Evolutionary conservation across 2,113 vertebrate species (phyloP).

Genomic region (Plecotus auritus): DNA sequence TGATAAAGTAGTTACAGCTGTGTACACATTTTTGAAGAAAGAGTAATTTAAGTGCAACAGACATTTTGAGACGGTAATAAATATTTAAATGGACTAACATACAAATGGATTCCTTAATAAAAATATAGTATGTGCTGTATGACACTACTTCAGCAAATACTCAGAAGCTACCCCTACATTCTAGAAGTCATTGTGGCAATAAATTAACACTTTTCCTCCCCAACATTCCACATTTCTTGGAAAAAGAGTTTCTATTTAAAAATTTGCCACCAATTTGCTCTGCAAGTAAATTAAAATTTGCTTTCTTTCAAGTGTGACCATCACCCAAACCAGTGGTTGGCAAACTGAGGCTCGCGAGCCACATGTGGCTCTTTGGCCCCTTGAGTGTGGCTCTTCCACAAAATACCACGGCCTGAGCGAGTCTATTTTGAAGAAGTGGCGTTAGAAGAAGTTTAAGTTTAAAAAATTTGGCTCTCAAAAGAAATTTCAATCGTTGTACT

Average conservation of each 20-base stretch:
- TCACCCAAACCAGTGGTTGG: too few species aligned
- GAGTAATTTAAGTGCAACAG: background rate
- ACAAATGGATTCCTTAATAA: constrained; percentile 10
- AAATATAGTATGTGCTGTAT: background rate
- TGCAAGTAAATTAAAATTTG: background rate
- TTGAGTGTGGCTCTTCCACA: too few species aligned
- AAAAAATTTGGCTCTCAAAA: too few species aligned
- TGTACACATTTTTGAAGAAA: background rate
- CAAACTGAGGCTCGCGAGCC: too few species aligned
- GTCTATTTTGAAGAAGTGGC: too few species aligned
- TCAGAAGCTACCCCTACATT: background rate
- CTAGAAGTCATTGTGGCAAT: background rate
- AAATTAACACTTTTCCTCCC: background rate
- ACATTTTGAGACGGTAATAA: background rate
- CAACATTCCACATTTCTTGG: background rate
- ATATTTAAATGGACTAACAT: background rate
- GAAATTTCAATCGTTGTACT: too few species aligned
- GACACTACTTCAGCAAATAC: background rate
- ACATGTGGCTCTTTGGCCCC: too few species aligned
- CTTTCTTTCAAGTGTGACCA: background rate
- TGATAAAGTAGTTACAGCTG: background rate
- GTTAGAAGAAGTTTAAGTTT: too few species aligned
- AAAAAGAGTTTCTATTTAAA: background rate
- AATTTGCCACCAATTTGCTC: background rate
- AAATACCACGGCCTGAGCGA: too few species aligned